These are phyloP conservation scores for Melieria crassipennis DNA, from an alignment of 2,888 invertebrate genomes.

Conservation along the genomic window DNA sequence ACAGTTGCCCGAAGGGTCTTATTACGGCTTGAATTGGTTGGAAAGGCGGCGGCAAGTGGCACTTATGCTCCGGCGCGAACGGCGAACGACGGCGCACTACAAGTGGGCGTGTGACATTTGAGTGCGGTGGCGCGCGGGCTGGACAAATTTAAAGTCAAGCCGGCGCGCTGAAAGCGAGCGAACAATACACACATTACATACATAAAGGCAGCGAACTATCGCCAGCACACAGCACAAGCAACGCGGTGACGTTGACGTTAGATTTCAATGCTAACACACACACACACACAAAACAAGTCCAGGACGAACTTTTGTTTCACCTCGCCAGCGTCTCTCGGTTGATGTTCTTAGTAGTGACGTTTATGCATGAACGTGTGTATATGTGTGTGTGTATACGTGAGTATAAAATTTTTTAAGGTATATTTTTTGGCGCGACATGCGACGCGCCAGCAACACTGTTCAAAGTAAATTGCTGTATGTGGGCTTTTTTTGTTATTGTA, in stretches of 20 bases:
- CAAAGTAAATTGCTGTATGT: slow-evolving; percentile 2
- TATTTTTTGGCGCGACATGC: slow-evolving; percentile 63
- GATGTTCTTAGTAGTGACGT: no score
- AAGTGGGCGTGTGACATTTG: slow-evolving; percentile 19
- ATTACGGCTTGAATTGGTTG: not conserved
- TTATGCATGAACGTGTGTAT: not conserved
- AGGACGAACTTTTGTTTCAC: no score
- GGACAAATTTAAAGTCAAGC: slow-evolving; percentile 7
- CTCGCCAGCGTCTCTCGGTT: no score
- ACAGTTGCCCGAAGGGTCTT: not conserved
- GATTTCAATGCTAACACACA: not conserved
- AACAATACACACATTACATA: no score
- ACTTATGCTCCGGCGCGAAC: slow-evolving; percentile 8
- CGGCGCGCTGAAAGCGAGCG: not conserved
- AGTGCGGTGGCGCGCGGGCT: not conserved
- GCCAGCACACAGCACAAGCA: not conserved
- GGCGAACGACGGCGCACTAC: not conserved
- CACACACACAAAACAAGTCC: not conserved
- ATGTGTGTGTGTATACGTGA: not conserved
- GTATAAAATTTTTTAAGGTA: slow-evolving; percentile 42
- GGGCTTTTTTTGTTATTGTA: not conserved
- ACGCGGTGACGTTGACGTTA: not conserved
- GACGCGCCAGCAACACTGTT: slow-evolving; percentile 51
- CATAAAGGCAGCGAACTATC: not conserved
- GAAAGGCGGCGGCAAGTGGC: slow-evolving; percentile 14